A percentile compares a stretch with the other conserved stretches of the same genome.
These are phyloP conservation scores for Carduelis carduelis DNA, from an alignment of 2,797 vertebrate species.

Conservation along the genomic window DNA sequence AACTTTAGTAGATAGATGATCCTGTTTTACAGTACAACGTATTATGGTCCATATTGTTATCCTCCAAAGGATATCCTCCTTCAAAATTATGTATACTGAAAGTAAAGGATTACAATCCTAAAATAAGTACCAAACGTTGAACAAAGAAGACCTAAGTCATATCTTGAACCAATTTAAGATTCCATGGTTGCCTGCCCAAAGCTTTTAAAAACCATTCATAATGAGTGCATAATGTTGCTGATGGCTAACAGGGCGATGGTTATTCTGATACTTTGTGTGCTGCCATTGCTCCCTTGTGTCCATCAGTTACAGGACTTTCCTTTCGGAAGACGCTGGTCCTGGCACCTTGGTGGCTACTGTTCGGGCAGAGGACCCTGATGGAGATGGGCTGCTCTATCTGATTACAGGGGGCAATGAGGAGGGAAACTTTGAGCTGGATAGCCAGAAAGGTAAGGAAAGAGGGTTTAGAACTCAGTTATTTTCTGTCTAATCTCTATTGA, in stretches of 20 bases:
- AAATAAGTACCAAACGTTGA: not conserved
- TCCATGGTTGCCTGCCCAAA: not conserved
- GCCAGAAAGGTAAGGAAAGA: conserved; percentile 81
- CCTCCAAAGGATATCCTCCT: not conserved
- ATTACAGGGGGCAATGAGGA: conserved; percentile 90
- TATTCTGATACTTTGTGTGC: not conserved
- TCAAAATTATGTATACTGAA: not conserved
- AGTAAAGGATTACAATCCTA: not conserved
- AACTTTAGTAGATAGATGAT: not conserved
- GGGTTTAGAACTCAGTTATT: not conserved
- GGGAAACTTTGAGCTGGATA: conserved; percentile 89
- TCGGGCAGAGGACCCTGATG: conserved; percentile 87
- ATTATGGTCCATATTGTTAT: not conserved
- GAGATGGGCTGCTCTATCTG: conserved; percentile 83
- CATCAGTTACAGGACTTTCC: conserved; percentile 87
- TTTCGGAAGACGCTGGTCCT: conserved; percentile 89
- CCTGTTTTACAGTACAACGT: not conserved
- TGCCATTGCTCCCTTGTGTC: not conserved
- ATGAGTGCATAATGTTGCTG: not conserved
- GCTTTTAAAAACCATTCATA: not conserved
- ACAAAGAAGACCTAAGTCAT: not conserved
- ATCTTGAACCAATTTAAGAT: not conserved
- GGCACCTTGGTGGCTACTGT: conserved; percentile 86
- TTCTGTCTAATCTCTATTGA: not conserved
- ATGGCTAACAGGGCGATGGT: not conserved